phyloP scores from a whole-genome alignment of 2,888 invertebrate genomes.

The Tortrix viridana region DNA sequence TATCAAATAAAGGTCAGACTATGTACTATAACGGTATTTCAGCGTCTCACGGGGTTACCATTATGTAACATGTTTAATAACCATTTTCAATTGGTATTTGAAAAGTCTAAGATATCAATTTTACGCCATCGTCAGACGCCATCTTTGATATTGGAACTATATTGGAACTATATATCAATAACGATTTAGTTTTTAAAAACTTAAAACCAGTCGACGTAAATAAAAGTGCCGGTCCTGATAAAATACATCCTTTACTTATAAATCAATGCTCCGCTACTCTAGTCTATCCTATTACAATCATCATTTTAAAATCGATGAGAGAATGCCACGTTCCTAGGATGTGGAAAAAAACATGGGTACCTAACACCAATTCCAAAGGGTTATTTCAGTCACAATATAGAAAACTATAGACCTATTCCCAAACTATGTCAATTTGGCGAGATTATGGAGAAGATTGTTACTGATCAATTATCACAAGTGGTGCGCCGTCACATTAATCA shows the following conservation, averaged over 20 bases:
- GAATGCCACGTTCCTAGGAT: neutral
- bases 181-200: neutral
- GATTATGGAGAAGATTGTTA: neutral
- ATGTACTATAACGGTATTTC: neutral
- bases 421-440: slow-evolving; percentile 5
- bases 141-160: neutral
- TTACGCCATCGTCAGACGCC: neutral
- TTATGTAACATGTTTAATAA: slow-evolving; percentile 1
- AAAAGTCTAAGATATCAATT: neutral
- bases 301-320: neutral
- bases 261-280: slow-evolving; percentile 1
- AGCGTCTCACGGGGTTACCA: neutral
- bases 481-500: neutral
- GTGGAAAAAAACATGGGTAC: slow-evolving; percentile 7
- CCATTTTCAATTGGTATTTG: slow-evolving; percentile 1
- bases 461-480: neutral
- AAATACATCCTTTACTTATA: slow-evolving; percentile 1
- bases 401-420: slow-evolving; percentile 7
- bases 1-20: no score
- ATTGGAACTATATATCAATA: neutral
- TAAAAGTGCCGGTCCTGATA: no score
- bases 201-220: no score
- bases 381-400: neutral
- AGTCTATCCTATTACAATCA: neutral
- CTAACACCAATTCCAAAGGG: slow-evolving; percentile 9